Base-by-base conservation (phyloP, 2,797 vertebrate species). In the Sebastes variabilis region DNA sequence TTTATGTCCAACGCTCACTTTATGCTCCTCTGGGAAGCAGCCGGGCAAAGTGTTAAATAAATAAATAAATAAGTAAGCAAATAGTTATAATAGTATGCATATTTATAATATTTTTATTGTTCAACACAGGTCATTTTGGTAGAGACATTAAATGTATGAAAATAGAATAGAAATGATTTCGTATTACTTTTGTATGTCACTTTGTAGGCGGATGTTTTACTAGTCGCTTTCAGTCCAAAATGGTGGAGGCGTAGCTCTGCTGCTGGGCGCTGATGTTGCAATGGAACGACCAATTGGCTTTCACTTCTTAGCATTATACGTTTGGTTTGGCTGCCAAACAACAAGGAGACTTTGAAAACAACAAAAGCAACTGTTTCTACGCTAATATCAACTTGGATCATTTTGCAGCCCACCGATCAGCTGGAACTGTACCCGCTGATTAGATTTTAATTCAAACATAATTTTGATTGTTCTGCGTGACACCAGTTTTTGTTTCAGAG, bases 341-440 rank as follows among this genome's bases (percentile, higher is more conserved):
- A 54, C 58, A 70, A 73, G 66, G 56, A 71, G 67, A 64, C 70
- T 82, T 59, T 36, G 30, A 62, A 80, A 81, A 78, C 64, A 62
- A 60, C 65, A 58, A 36, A 55, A 18, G 22, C 12, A 5, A 14
- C 24, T 8, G 42, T 38, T 56, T 38, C 9, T 4, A 7, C 11
- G 34, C 20, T 32, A 42, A 64, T 4, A 52, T 60, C 13, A 30
- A 14, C 29, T 64, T 12, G 20, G 30, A 77, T 61, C n/a, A 10
- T 9, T 71, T 32, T n/a, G 10, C 20, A 16, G 9, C 30, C 18
- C 16, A 32, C 46, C 13, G 16, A 78, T 73, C 29, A 32, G 18
- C 69, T 22, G 8, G 9, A 49, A 80, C 24, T 30, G 27, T 25
- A 32, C 32, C 30, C 8, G 6, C 32, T 27, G 56, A 82, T 74